These are phyloP conservation scores for Artemia sinica DNA, from an alignment of 2,888 invertebrate species.

Conservation along the genomic window DNA sequence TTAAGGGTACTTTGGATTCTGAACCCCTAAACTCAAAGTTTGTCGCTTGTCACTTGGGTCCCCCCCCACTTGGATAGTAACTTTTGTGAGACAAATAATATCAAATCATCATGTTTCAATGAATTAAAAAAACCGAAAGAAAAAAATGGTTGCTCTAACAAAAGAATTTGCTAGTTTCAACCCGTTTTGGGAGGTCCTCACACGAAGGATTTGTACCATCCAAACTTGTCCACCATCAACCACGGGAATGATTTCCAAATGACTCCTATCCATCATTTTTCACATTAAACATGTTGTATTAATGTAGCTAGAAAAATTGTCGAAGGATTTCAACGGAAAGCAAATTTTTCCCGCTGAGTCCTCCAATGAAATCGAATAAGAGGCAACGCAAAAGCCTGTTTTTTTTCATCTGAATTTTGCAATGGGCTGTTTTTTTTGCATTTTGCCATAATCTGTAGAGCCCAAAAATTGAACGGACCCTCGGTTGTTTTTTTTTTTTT, in stretches of 20 bases:
- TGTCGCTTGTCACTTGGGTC: too few species aligned
- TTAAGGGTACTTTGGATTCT: too few species aligned
- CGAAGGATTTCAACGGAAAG: constrained; percentile 6
- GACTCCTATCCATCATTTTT: constrained; percentile 1
- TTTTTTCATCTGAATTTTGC: not conserved
- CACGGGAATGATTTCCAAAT: constrained; percentile 3
- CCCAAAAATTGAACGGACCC: constrained; percentile 3
- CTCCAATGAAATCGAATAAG: not conserved
- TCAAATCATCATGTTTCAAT: too few species aligned
- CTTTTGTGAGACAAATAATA: too few species aligned
- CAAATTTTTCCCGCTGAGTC: constrained; percentile 5
- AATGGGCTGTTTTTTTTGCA: constrained; percentile 5
- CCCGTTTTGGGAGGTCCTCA: not conserved
- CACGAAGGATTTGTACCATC: not conserved
- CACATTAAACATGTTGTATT: not conserved
- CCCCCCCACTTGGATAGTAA: too few species aligned
- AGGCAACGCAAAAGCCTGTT: constrained; percentile 7
- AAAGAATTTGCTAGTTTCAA: not conserved
- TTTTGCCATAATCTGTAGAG: constrained; percentile 3
- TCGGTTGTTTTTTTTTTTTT: too few species aligned
- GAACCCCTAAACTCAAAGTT: too few species aligned
- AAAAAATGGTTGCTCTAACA: not conserved
- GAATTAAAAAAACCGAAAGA: too few species aligned
- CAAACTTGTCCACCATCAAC: constrained; percentile 1
- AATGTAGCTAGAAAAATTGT: not conserved